phyloP scores from a whole-genome alignment of 2,797 vertebrate genomes.

The Semaprochilodus insignis region DNA sequence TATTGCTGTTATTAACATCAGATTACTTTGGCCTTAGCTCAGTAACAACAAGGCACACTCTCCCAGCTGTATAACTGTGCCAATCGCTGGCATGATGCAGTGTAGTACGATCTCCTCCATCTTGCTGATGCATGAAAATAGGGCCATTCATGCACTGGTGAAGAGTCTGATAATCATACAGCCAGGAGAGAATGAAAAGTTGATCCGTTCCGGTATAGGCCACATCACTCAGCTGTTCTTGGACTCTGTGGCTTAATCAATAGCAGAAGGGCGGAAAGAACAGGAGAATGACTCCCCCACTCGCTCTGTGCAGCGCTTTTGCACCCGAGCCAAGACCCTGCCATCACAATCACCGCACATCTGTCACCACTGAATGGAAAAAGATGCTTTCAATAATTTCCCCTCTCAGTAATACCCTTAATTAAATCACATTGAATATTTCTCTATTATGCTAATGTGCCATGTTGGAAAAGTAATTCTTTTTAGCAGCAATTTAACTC shows the following conservation, averaged over 20 bases:
- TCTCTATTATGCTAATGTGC: conserved; percentile 66
- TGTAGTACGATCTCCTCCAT: not conserved
- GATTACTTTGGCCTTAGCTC: not conserved
- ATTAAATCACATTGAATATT: conserved; percentile 69
- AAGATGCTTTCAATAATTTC: conserved; percentile 63
- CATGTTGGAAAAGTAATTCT: conserved; percentile 61
- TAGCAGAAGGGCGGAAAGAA: conserved; percentile 42
- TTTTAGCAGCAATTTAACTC: conserved; percentile 56
- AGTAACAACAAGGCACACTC: not conserved
- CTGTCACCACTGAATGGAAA: conserved; percentile 63
- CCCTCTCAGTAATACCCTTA: conserved; percentile 67
- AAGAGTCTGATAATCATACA: conserved; percentile 44
- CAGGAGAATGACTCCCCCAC: conserved; percentile 26
- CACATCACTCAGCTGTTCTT: conserved; percentile 43
- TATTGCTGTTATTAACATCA: not conserved
- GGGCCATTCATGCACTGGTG: conserved; percentile 10
- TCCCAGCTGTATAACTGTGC: not conserved
- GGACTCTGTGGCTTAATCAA: conserved; percentile 40
- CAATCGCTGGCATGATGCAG: conserved; percentile 2
- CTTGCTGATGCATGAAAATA: conserved; percentile 15
- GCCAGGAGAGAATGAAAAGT: conserved; percentile 38
- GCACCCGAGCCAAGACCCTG: conserved; percentile 44
- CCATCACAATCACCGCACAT: conserved; percentile 64
- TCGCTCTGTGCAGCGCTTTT: conserved; percentile 48
- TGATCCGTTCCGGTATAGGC: conserved; percentile 48